Evolutionary conservation across 2,888 invertebrate genomes (phyloP).

Genomic region (Arenicola marina): DNA sequence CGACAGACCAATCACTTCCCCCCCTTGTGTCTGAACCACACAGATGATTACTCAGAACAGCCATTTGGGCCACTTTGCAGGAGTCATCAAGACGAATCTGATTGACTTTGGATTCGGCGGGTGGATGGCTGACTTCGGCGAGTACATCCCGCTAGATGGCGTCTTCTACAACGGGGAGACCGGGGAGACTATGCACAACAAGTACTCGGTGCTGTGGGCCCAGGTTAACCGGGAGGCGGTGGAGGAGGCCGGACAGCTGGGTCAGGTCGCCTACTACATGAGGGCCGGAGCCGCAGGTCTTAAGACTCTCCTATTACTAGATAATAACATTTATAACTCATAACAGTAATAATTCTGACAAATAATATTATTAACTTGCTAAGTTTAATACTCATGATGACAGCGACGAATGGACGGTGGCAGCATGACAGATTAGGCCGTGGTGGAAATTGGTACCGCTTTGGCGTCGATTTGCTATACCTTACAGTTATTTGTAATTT

Average conservation of each 20-base stretch:
- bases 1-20: no score
- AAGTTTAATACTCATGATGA: no score
- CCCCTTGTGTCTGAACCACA: no score
- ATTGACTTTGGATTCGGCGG: constrained; percentile 51
- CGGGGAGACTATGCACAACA: constrained; percentile 43
- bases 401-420: no score
- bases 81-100: constrained; percentile 43
- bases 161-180: constrained; percentile 34
- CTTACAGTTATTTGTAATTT: no score
- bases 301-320: neutral
- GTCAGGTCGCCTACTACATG: constrained; percentile 53
- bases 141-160: constrained; percentile 48
- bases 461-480: no score
- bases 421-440: no score
- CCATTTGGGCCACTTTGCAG: constrained; percentile 10
- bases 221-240: constrained; percentile 46
- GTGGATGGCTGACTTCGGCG: constrained; percentile 58
- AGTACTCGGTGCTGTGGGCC: constrained; percentile 50
- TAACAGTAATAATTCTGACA: no score
- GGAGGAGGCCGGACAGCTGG: constrained; percentile 43
- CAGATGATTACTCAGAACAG: no score
- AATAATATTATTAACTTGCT: no score
- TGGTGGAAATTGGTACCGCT: no score
- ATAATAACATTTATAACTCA: no score
- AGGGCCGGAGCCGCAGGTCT: constrained; percentile 47